These are phyloP conservation scores for Anguilla rostrata DNA, from an alignment of 2,113 vertebrate species.

Conservation along the genomic window DNA sequence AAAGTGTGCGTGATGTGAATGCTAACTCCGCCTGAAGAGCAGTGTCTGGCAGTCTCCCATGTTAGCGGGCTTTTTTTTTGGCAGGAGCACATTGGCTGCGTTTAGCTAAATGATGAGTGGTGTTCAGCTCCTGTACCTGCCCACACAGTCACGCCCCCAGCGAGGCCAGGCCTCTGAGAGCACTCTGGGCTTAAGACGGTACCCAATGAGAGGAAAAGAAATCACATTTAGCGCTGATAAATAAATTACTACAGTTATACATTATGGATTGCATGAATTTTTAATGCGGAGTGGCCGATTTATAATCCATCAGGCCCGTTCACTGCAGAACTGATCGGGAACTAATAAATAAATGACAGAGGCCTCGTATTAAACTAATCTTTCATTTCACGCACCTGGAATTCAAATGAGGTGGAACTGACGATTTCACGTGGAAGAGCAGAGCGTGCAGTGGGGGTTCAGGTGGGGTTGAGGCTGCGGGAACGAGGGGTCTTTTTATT, in stretches of 20 bases:
- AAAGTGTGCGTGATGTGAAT: background rate
- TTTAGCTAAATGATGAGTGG: conserved; percentile 9
- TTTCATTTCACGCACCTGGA: conserved; percentile 65
- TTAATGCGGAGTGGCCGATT: conserved; percentile 77
- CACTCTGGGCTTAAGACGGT: background rate
- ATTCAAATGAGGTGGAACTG: conserved; percentile 53
- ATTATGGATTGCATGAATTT: conserved; percentile 78
- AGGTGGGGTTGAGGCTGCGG: background rate
- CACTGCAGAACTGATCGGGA: conserved; percentile 58
- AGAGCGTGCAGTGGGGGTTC: background rate
- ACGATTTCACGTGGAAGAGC: background rate
- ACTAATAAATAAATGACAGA: conserved; percentile 76
- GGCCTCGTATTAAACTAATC: conserved; percentile 74
- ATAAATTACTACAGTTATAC: conserved; percentile 31
- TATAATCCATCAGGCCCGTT: conserved; percentile 71
- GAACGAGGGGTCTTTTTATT: background rate
- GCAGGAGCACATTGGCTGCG: background rate
- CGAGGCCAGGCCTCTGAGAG: background rate
- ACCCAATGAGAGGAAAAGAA: conserved; percentile 19
- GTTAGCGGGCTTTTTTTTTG: background rate
- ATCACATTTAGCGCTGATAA: conserved; percentile 37
- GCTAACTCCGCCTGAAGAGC: background rate
- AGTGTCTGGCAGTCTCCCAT: background rate
- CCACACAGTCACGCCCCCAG: background rate
- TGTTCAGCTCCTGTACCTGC: background rate